Percentiles rank a stretch among this genome's conserved stretches.
These are phyloP conservation scores for Agelas oroides DNA, from an alignment of 37 sponge, comb jelly and placozoan genomes.

Conservation along the genomic window DNA sequence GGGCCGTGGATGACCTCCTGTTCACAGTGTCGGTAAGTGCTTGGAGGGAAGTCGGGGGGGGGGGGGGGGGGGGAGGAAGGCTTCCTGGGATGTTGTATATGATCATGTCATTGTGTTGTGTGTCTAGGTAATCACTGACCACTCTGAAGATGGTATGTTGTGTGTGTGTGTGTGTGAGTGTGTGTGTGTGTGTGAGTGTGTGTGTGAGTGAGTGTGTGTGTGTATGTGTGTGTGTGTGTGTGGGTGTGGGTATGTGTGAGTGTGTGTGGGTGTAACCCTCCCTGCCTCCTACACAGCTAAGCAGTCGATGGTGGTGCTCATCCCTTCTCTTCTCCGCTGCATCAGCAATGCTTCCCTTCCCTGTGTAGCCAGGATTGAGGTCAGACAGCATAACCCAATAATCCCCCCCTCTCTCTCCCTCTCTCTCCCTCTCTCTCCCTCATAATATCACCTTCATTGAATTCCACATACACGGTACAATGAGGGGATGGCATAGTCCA, in stretches of 20 bases:
- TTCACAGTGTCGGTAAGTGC: slow-evolving; percentile 42
- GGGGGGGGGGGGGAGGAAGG: too few relatives aligned
- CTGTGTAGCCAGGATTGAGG: slow-evolving; percentile 33
- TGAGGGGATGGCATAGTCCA: too few relatives aligned
- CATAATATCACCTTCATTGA: neutral
- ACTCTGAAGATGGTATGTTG: slow-evolving; percentile 24
- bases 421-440: neutral
- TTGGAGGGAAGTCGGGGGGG: too few relatives aligned
- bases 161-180: neutral
- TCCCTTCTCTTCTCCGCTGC: slow-evolving; percentile 14
- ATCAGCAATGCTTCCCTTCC: slow-evolving; percentile 8
- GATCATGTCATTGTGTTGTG: neutral
- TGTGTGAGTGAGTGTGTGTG: too few relatives aligned
- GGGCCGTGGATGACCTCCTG: slow-evolving; percentile 31
- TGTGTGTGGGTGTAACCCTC: too few relatives aligned
- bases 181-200: neutral
- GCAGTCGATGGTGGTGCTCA: slow-evolving; percentile 13
- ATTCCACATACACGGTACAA: too few relatives aligned
- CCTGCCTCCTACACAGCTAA: neutral
- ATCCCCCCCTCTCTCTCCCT: neutral
- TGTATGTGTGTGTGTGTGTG: neutral
- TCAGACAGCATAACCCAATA: neutral
- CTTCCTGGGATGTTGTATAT: neutral
- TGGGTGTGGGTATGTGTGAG: too few relatives aligned
- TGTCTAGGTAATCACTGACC: neutral